Percentiles rank a stretch among this genome's conserved stretches.
Conservation (phyloP, 2,113 vertebrate species). For the Diphyllodes magnificus region DNA sequence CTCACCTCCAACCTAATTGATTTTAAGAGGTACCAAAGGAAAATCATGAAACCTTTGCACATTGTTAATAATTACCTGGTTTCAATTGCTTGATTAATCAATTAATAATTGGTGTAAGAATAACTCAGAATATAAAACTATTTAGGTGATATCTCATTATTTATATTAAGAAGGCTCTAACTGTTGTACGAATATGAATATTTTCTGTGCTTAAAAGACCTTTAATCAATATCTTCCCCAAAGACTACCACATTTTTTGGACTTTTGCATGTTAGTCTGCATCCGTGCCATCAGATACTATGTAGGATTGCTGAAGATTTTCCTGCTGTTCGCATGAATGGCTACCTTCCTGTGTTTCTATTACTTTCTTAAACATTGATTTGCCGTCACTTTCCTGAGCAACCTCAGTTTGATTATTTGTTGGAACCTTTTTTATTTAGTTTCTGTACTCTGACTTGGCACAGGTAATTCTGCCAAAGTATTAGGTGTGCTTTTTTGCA, state of each 20-base stretch:
- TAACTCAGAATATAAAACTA: neutral
- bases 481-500: neutral
- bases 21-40: neutral
- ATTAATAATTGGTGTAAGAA: neutral
- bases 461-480: neutral
- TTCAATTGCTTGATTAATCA: neutral
- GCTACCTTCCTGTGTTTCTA: neutral
- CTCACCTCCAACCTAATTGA: neutral
- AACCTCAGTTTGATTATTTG: neutral
- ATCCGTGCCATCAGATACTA: neutral
- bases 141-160: neutral
- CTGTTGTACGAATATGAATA: neutral
- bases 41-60: neutral
- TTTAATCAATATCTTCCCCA: neutral
- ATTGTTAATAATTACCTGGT: neutral
- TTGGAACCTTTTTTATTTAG: neutral
- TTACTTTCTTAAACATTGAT: neutral
- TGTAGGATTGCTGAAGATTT: neutral
- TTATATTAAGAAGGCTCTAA: neutral
- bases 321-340: neutral
- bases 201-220: neutral
- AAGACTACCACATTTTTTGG: neutral
- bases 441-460: neutral
- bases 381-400: neutral
- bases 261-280: neutral